Conservation (phyloP, 2,888 invertebrate species). For the Pandemis cinnamomeana region DNA sequence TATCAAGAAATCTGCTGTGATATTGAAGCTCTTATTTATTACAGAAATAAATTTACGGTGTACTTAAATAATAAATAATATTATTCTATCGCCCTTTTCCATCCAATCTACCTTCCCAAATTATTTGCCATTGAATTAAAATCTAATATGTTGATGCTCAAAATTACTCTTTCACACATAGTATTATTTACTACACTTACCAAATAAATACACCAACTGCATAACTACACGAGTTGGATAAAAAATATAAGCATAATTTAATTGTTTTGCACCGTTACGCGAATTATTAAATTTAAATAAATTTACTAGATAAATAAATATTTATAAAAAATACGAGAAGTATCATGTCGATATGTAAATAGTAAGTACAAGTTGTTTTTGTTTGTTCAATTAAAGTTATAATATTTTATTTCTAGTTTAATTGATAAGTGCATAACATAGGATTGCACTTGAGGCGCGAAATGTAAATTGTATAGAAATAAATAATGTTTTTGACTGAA, state of each 20-base stretch:
- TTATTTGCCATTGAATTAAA: slow-evolving; percentile 28
- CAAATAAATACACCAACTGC: slow-evolving; percentile 45
- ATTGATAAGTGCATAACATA: slow-evolving; percentile 38
- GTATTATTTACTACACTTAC: slow-evolving; percentile 32
- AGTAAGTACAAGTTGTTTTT: slow-evolving; percentile 53
- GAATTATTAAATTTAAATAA: slow-evolving; percentile 34
- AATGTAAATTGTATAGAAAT: slow-evolving; percentile 79
- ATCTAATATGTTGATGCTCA: slow-evolving; percentile 33
- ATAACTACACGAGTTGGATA: slow-evolving; percentile 41
- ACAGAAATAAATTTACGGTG: slow-evolving; percentile 22
- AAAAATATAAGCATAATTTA: slow-evolving; percentile 31
- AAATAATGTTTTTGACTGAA: slow-evolving; percentile 73
- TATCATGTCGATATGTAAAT: slow-evolving; percentile 64
- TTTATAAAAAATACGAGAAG: slow-evolving; percentile 47
- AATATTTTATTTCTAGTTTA: slow-evolving; percentile 38
- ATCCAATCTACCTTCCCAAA: slow-evolving; percentile 34
- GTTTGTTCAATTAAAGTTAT: slow-evolving; percentile 46
- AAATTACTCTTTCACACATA: slow-evolving; percentile 33
- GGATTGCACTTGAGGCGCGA: slow-evolving; percentile 62
- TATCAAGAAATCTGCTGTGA: slow-evolving; percentile 39
- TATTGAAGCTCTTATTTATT: slow-evolving; percentile 39
- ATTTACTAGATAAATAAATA: slow-evolving; percentile 42
- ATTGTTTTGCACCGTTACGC: slow-evolving; percentile 36
- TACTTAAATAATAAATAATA: slow-evolving; percentile 23
- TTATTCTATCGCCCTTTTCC: slow-evolving; percentile 30